phyloP scores from a whole-genome alignment of 1,140 invertebrate genomes.

The Drosophila seguyi region DNA sequence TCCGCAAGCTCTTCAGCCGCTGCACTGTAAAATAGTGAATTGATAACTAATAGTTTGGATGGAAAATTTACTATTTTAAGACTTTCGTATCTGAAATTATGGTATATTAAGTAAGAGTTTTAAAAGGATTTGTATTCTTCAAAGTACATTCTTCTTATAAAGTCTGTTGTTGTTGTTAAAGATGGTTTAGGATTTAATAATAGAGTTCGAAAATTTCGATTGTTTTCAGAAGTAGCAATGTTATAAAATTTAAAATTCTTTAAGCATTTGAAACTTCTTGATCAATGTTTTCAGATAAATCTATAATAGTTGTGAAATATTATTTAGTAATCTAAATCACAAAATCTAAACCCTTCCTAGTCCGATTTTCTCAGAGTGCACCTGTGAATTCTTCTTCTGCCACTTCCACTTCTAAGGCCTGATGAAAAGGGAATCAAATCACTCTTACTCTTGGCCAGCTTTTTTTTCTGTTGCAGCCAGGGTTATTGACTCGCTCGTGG shows the following conservation, averaged over 20 bases:
- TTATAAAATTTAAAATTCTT: not conserved
- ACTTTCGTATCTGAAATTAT: not conserved
- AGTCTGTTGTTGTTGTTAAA: no score
- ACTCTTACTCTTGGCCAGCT: slow-evolving; percentile 75
- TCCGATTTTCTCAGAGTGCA: slow-evolving; percentile 9
- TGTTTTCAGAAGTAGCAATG: not conserved
- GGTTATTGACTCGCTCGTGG: slow-evolving; percentile 70
- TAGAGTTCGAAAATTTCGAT: no score
- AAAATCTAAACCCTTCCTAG: not conserved
- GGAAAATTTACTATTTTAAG: not conserved
- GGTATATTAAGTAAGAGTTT: not conserved
- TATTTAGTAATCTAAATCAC: not conserved
- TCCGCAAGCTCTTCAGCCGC: slow-evolving; percentile 58
- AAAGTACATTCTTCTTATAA: not conserved
- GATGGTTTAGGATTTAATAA: no score
- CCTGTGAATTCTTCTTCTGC: slow-evolving; percentile 5
- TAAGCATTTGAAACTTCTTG: not conserved
- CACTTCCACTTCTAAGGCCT: slow-evolving; percentile 54
- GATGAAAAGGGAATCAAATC: slow-evolving; percentile 83
- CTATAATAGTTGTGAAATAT: not conserved
- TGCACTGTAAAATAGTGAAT: slow-evolving; percentile 36
- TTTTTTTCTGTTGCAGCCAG: slow-evolving; percentile 27
- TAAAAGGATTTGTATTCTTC: not conserved
- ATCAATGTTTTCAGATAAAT: not conserved
- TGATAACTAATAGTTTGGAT: not conserved